phyloP scores from a whole-genome alignment of 30 jellyfish, hydroid and myxozoan genomes.

The Hydractinia symbiolongicarpus region DNA sequence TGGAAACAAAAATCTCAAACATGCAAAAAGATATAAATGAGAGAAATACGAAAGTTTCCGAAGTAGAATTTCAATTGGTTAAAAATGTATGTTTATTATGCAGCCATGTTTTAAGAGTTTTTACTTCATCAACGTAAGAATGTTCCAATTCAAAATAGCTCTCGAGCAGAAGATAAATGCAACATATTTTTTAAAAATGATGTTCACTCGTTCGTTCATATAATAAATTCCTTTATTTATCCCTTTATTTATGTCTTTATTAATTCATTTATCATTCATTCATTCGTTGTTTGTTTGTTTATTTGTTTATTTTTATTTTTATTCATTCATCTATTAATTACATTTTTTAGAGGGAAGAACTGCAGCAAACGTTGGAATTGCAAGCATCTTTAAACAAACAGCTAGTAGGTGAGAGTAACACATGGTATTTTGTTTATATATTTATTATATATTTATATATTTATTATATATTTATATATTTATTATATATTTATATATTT shows the following conservation, averaged over 20 bases:
- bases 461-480: neutral
- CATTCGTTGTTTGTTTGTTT: no score
- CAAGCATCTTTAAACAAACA: constrained; percentile 66
- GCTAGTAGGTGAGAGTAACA: constrained; percentile 41
- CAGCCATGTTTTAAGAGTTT: neutral
- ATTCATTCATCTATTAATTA: neutral
- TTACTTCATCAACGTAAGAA: neutral
- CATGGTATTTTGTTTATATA: neutral
- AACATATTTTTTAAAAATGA: no score
- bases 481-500: neutral
- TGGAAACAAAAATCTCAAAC: constrained; percentile 13
- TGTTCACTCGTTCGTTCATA: no score
- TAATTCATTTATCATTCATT: no score
- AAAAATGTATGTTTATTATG: constrained; percentile 43
- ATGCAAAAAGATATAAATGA: constrained; percentile 31
- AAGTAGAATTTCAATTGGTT: constrained; percentile 47
- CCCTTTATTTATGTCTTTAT: no score
- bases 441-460: neutral
- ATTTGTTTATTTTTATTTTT: neutral
- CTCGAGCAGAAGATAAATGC: no score
- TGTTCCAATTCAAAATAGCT: no score
- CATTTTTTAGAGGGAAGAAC: constrained; percentile 56
- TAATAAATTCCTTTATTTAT: no score
- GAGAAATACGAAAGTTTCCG: constrained; percentile 22
- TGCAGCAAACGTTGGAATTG: constrained; percentile 54